phyloP scores from a whole-genome alignment of 2,888 invertebrate genomes.

The Cosmia pyralina region DNA sequence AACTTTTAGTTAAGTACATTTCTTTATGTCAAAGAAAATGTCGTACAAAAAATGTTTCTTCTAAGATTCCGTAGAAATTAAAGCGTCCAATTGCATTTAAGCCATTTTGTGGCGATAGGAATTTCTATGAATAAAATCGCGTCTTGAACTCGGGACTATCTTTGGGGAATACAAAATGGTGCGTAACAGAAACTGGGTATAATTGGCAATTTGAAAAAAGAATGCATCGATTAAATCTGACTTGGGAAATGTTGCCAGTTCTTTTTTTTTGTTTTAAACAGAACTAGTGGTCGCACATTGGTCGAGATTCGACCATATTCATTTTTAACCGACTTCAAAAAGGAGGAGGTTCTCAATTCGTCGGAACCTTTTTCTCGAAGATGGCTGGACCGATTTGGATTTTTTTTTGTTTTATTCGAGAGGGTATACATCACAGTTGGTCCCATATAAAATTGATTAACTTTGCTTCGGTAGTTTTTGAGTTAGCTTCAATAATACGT shows the following conservation, averaged over 20 bases:
- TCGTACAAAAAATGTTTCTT: neutral
- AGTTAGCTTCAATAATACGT: too few species aligned
- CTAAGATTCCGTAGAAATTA: constrained; percentile 15
- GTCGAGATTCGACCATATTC: too few species aligned
- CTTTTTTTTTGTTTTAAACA: constrained; percentile 22
- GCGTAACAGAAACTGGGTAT: constrained; percentile 47
- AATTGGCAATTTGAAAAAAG: constrained; percentile 54
- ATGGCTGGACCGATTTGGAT: too few species aligned
- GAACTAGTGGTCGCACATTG: neutral
- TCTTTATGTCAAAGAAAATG: neutral
- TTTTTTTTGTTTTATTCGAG: too few species aligned
- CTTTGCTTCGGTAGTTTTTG: too few species aligned
- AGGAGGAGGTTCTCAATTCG: too few species aligned
- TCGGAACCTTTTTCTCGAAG: too few species aligned
- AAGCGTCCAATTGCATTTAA: constrained; percentile 30
- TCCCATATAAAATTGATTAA: too few species aligned
- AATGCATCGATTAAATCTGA: constrained; percentile 45
- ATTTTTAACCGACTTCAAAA: too few species aligned
- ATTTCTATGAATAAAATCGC: constrained; percentile 47
- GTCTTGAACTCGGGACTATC: constrained; percentile 28
- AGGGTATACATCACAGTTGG: too few species aligned
- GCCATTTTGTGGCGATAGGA: constrained; percentile 29
- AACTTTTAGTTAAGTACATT: neutral
- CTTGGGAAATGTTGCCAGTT: constrained; percentile 17
- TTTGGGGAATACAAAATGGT: constrained; percentile 47